Evolutionary conservation across 37 sponge, comb jelly and placozoan species (phyloP), one percentile per base, ranked within the genome.

Genomic region (Cladorhizidae sp.): DNA sequence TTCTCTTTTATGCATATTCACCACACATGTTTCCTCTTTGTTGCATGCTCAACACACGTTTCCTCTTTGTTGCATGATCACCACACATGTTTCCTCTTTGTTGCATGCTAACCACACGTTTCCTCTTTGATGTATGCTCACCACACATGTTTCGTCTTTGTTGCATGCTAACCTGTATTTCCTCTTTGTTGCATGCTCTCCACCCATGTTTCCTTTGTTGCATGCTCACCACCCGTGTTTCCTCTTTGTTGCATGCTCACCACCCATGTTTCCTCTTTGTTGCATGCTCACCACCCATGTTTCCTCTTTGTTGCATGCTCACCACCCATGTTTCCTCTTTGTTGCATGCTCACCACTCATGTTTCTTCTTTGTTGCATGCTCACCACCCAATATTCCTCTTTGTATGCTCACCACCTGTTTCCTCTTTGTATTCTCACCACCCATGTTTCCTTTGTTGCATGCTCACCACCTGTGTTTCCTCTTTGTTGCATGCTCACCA

Each of bases 291-390:
- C 55, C 55, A 17, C 55, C 12, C 17, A 20, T 54, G 17, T 54
- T 54, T 20, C 55, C 55, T 20, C 55, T 6, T 26, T 59, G 3
- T 3, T 59, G 61, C 12, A 9, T 73, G 32, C n/a, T n/a, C n/a
- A n/a, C n/a, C 75, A 75, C 57, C 29, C 57, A 74, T 67, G 85
- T 85, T 12, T 78, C 86, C 14, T 79, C 83, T 15, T 78, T 91
- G 22, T 12, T 5, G 49, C 9, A 6, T 32, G 40, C 20, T 5
- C 5, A 40, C 2, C 50, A 23, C 1, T 72, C 72, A n/a, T 72
- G 72, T 72, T 5, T 31, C 36, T 1, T 1, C 0, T 5, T 68
- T 14, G 1, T 67, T 25, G 12, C 21, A 40, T 52, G 8, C 20
- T 49, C 49, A 40, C 43, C n/a, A n/a, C n/a, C n/a, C n/a, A n/a